Percentiles rank a stretch among this genome's conserved stretches.
Conservation (phyloP, 2,888 invertebrate genomes). For the Limulus polyphemus region DNA sequence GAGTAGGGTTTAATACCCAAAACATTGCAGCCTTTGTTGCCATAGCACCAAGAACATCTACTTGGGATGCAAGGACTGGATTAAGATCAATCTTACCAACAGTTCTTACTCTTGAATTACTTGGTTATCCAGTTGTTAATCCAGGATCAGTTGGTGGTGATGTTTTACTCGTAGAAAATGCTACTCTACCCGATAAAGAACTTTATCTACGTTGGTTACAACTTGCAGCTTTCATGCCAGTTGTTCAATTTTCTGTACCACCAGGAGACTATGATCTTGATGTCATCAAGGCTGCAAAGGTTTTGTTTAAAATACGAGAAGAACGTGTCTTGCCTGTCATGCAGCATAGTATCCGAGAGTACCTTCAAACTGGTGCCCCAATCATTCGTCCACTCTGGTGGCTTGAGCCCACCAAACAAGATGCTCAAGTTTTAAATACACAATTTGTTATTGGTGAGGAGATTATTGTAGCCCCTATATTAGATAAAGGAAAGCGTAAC, state of each 20-base stretch:
- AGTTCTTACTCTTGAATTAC: constrained; percentile 70
- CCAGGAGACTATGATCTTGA: constrained; percentile 74
- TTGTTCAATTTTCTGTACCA: constrained; percentile 76
- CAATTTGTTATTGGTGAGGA: constrained; percentile 83
- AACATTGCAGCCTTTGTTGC: constrained; percentile 64
- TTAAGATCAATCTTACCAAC: constrained; percentile 72
- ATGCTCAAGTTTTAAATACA: constrained; percentile 61
- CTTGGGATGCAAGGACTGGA: constrained; percentile 59
- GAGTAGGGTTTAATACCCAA: constrained; percentile 62
- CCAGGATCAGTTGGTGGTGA: constrained; percentile 90
- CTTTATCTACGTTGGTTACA: constrained; percentile 81
- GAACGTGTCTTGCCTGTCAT: constrained; percentile 53
- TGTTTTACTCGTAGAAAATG: constrained; percentile 32
- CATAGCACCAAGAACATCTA: constrained; percentile 67
- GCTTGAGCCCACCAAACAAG: constrained; percentile 62
- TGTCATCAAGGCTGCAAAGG: constrained; percentile 33
- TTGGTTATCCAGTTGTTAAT: constrained; percentile 84
- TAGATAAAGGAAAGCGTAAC: constrained; percentile 54
- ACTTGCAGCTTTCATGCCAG: constrained; percentile 75
- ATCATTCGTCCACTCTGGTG: constrained; percentile 81
- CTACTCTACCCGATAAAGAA: constrained; percentile 57
- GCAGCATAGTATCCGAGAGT: constrained; percentile 58
- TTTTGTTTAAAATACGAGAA: constrained; percentile 47
- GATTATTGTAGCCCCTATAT: constrained; percentile 75
- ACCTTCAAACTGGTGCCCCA: constrained; percentile 62